phyloP scores from a whole-genome alignment of 2,113 vertebrate genomes.

The Campylomormyrus numenius region DNA sequence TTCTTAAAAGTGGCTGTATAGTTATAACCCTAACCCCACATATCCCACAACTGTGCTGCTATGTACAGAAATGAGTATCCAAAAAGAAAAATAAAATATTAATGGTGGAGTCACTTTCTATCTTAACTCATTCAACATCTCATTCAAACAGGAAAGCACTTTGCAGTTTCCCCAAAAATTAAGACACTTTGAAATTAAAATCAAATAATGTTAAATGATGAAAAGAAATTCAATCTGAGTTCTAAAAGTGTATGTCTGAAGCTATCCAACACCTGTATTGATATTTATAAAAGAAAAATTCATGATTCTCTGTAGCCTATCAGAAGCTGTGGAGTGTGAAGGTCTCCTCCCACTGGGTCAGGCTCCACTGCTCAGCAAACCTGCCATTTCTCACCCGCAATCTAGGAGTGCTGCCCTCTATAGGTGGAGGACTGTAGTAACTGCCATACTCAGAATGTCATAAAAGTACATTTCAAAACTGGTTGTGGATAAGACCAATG shows the following conservation, averaged over 20 bases:
- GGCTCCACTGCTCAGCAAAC: background rate
- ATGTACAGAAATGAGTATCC: background rate
- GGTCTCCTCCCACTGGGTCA: background rate
- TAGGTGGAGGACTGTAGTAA: background rate
- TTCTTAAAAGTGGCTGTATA: background rate
- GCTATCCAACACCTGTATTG: background rate
- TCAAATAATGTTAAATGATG: background rate
- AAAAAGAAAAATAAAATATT: background rate
- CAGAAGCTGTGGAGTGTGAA: background rate
- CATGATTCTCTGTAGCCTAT: background rate
- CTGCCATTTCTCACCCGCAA: background rate
- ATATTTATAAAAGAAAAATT: background rate
- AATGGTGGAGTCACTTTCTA: background rate
- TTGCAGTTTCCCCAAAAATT: background rate
- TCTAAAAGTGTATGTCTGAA: background rate
- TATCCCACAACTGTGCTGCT: background rate
- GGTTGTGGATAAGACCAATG: background rate
- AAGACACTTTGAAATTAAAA: background rate
- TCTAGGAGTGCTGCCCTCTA: background rate
- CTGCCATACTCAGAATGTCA: background rate
- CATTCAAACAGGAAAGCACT: background rate
- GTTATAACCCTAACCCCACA: background rate
- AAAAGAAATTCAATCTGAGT: background rate
- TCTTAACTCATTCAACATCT: background rate
- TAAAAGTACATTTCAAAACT: background rate